Evolutionary conservation across 2,797 vertebrate species (phyloP).

Genomic region (Columba guinea): DNA sequence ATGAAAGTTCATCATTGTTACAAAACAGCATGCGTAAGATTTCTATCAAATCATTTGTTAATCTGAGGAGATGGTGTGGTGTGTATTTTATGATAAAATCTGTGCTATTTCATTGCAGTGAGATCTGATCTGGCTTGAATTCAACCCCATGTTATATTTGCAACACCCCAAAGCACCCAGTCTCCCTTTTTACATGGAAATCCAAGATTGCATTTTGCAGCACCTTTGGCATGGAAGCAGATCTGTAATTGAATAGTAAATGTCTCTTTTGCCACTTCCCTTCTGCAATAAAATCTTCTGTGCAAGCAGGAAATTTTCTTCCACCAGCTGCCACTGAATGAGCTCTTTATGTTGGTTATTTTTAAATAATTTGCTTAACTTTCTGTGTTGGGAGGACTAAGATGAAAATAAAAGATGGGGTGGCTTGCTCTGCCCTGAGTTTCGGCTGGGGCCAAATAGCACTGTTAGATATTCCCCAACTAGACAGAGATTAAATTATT

Average conservation of each 20-base stretch:
- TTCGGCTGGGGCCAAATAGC: neutral
- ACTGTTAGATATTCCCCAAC: neutral
- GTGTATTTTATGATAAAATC: neutral
- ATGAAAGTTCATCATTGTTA: neutral
- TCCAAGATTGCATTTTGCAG: neutral
- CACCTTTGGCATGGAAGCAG: rapidly evolving
- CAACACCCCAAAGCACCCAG: neutral
- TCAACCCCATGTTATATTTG: neutral
- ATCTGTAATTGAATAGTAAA: neutral
- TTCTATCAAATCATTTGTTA: neutral
- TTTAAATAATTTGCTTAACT: conserved; percentile 35
- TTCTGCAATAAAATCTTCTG: neutral
- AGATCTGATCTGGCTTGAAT: neutral
- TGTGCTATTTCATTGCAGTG: neutral
- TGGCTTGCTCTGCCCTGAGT: rapidly evolving
- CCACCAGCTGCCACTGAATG: neutral
- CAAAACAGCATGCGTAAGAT: neutral
- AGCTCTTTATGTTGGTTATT: conserved; percentile 16
- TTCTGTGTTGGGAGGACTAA: neutral
- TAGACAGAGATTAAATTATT: conserved; percentile 24
- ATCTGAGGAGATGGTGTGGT: neutral
- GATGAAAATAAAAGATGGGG: conserved; percentile 17
- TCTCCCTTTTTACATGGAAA: neutral
- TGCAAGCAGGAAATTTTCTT: neutral
- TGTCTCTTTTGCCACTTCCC: neutral